Base-by-base conservation (phyloP, 1,140 invertebrate species). In the Trichonephila clavipes region DNA sequence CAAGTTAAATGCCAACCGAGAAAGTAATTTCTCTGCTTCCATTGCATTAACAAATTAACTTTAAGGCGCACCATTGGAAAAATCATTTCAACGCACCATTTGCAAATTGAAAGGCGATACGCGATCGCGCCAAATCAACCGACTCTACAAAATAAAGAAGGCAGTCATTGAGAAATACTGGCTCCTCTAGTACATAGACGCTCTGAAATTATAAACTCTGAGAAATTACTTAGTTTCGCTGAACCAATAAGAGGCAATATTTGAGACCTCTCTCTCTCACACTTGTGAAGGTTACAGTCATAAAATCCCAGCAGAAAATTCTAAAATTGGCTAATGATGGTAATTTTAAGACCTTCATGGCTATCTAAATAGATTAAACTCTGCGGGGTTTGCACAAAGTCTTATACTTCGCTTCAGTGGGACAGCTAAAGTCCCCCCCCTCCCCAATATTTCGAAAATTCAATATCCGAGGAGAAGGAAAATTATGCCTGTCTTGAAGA, bases 341-440 rank as follows among this genome's bases (percentile, higher is more conserved):
- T 58, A 83, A 58, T 83, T 83, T 10, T 5, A 28, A 59, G 51
- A 7, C n/a, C 28, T n/a, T 83, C 21, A 2, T 28, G 82, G 51
- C 44, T 21, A 83, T 83, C 82, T 16, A 59, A 83, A 59, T 51
- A 83, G 82, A 83, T 83, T 83, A 83, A 83, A 58, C 44, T 14
- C 40, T 8, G 19, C n/a, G 58, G 14, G 1, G 59, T 10, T 24
- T 4, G 7, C 8, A n/a, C n/a, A 12, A 58, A 51, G 19, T 58
- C 4, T 83, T 59, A 34, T 34, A 5, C 14, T 14, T 34, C 18
- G 12, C 72, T 77, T 34, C 16, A 19, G 16, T 6, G 72, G 34
- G 24, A 58, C n/a, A 18, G 19, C 12, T 21, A 24, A n/a, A 6
- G 44, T n/a, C 21, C 58, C 51, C 19, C 24, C 0, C 44, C 7